Base-by-base conservation (phyloP, 2,888 invertebrate species). In the Xylophagus ater region DNA sequence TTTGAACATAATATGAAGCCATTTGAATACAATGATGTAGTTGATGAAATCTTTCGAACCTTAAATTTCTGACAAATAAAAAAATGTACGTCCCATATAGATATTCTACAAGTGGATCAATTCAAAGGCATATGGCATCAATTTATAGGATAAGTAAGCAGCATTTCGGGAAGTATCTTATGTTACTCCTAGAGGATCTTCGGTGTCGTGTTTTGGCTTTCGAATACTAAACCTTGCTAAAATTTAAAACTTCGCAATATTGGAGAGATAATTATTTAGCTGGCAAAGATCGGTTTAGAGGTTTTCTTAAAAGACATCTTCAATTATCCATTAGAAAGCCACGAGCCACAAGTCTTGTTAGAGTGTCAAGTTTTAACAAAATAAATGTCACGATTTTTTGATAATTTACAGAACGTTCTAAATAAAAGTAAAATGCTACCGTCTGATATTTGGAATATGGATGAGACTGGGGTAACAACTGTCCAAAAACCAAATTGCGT, bases 321-420 rank as follows among this genome's bases (percentile, higher is more conserved):
- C 2, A 10, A 19, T 13, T 34, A 5, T 23, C 34, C 10, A 12
- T 35, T 5, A 3, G 34, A 3, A 13, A n/a, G n/a, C 17, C 34
- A n/a, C n/a, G n/a, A n/a, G n/a, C n/a, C n/a, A n/a, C n/a, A 12
- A 33, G 26, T 19, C 19, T 33, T 13, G 12, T 48, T 44, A 48
- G 53, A 44, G 49, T 48, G 41, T 53, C 51, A 41, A 47, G 49
- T 42, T 54, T 53, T 49, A 49, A 54, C 48, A 46, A 34, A 24
- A 41, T 45, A n/a, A 51, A 53, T 45, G 51, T 50, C 12, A 23
- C 29, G 7, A 35, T 47, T 50, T 51, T 51, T 51, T 47, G 49
- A 51, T 17, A 51, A 54, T 44, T 48, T 51, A 41, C 48, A 45
- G 30, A 43, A 43, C 38, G 48, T 52, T 34, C 44, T 50, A 39